Base-by-base conservation (phyloP, 2,797 vertebrate genomes). In the Tadarida brasiliensis region DNA sequence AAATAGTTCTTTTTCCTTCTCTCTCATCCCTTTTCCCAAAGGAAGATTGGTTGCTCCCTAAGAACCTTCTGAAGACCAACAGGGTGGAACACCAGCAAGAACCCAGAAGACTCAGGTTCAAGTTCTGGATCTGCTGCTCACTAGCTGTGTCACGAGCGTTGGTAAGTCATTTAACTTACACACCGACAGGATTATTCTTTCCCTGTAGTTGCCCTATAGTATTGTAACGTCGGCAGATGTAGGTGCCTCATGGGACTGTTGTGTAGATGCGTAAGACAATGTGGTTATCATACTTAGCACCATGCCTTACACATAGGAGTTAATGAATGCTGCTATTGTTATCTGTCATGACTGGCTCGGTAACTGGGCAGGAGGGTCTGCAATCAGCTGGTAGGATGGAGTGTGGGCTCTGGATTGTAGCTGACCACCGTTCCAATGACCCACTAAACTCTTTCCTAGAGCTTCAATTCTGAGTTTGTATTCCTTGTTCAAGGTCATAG, bases 401-500 rank as follows among this genome's bases (percentile, higher is more conserved):
- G 2, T 30, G 28, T 74, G 67, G 28, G 33, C 14, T 85, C 33
- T 71, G 39, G 44, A 44, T 30, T 71, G 11, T 49, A 51, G 65
- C 39, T 80, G 35, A 88, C 28, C 35, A 22, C 87, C 91, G 30
- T 12, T 80, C 81, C 24, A 51, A 16, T 82, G 68, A 90, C 28
- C 30, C 19, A 67, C 84, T 73, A 54, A 94, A 61, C 54, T 30
- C 49, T 94, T 83, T 73, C 73, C 61, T 91, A 56, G 54, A 61
- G 67, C 33, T 87, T 77, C n/a, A 49, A 28, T 73, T 57, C 57
- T 95, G 49, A 82, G 33, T 80, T 61, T 89, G 44, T 76, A 82
- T 92, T 89, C 57, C 67, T 96, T 61, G 57, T 84, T 94, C 92
- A 94, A 94, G 89, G 91, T 96, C 86, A 74, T 49, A 86, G 85